phyloP scores from a whole-genome alignment of 2,888 invertebrate species.

The Parochlus steinenii region DNA sequence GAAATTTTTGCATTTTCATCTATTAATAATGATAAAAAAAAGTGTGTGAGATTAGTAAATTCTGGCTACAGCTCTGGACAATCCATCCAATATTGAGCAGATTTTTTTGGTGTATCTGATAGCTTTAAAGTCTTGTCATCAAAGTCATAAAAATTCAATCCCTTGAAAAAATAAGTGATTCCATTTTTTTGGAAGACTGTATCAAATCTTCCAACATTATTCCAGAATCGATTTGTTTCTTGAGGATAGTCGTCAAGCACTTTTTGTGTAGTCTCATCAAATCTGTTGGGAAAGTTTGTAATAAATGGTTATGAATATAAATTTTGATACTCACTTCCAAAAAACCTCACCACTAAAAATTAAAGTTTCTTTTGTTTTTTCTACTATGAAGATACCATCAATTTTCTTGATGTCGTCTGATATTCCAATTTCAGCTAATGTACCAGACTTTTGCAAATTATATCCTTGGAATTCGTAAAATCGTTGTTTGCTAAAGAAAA shows the following conservation, averaged over 20 bases:
- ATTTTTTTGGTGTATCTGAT: slow-evolving; percentile 49
- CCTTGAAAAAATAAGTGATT: slow-evolving; percentile 80
- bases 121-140: too few relatives aligned
- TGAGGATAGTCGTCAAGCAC: too few relatives aligned
- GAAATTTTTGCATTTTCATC: too few relatives aligned
- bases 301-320: too few relatives aligned
- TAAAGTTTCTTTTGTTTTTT: background rate
- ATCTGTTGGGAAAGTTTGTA: too few relatives aligned
- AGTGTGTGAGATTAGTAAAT: too few relatives aligned
- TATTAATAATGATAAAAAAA: too few relatives aligned
- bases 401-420: slow-evolving; percentile 1
- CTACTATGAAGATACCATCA: slow-evolving; percentile 6
- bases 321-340: slow-evolving; percentile 49
- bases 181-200: slow-evolving; percentile 26
- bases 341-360: slow-evolving; percentile 31
- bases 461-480: slow-evolving; percentile 2
- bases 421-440: slow-evolving; percentile 1
- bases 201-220: too few relatives aligned
- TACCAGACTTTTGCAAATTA: too few relatives aligned
- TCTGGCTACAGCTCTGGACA: too few relatives aligned
- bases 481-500: slow-evolving; percentile 54
- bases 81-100: slow-evolving; percentile 75
- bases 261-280: too few relatives aligned
- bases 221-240: too few relatives aligned
- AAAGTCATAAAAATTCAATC: slow-evolving; percentile 66